A percentile compares a stretch with the other conserved stretches of the same genome.
These are phyloP conservation scores for Platycheirus rosarum DNA, from an alignment of 2,888 invertebrate species.

Conservation along the genomic window DNA sequence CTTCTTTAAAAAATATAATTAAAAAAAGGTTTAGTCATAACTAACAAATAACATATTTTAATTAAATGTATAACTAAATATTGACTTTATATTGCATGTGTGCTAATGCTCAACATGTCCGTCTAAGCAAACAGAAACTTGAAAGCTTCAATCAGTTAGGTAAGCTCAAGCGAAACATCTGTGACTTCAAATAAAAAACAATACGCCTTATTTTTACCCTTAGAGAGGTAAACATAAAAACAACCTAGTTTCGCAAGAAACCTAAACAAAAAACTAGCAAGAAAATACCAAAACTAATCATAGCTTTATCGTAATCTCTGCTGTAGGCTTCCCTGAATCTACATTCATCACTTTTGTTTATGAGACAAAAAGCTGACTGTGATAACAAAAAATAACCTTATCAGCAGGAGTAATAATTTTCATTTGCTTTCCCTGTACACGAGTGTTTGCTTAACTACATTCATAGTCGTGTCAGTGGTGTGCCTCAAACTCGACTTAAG, in stretches of 20 bases:
- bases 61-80: too few relatives aligned
- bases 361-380: constrained; percentile 65
- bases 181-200: constrained; percentile 1
- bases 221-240: too few relatives aligned
- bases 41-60: too few relatives aligned
- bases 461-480: constrained; percentile 30
- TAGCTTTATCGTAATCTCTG: constrained; percentile 68
- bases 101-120: too few relatives aligned
- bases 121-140: too few relatives aligned
- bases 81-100: too few relatives aligned
- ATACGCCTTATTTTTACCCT: neutral
- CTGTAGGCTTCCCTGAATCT: constrained; percentile 31
- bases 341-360: constrained; percentile 62
- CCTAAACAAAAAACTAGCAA: constrained; percentile 4
- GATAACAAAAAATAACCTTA: constrained; percentile 65
- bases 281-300: constrained; percentile 52
- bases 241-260: constrained; percentile 5
- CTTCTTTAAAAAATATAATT: too few relatives aligned
- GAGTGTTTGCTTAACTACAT: constrained; percentile 61
- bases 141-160: neutral
- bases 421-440: constrained; percentile 31
- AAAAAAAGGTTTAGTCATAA: too few relatives aligned
- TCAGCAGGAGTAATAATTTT: constrained; percentile 44
- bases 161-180: constrained; percentile 6
- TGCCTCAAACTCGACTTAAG: constrained; percentile 73